These are phyloP conservation scores for Speoplatyrhinus poulsoni DNA, from an alignment of 2,113 vertebrate genomes.

Conservation along the genomic window DNA sequence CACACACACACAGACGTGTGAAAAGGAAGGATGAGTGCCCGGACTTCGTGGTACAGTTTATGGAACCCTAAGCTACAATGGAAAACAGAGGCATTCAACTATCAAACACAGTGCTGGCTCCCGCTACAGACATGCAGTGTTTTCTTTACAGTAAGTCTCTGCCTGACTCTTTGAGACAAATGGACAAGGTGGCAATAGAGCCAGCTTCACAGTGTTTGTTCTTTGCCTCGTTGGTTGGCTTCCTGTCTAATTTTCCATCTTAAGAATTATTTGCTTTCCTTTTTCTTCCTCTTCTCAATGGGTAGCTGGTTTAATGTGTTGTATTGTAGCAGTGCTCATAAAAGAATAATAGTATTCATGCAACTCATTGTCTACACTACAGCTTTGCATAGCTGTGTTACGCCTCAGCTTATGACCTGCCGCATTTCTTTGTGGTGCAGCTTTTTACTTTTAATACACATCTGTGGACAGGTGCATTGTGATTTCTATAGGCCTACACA, in stretches of 20 bases:
- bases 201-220: not conserved
- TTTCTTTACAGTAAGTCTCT: conserved; percentile 66
- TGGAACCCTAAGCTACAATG: conserved; percentile 53
- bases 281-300: not conserved
- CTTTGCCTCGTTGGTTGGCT: not conserved
- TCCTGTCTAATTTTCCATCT: not conserved
- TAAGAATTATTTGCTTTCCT: not conserved
- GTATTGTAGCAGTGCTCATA: not conserved
- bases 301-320: not conserved
- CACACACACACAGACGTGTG: not conserved
- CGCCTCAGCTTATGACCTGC: too few relatives aligned
- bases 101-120: conserved; percentile 69
- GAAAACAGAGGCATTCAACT: conserved; percentile 46
- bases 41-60: conserved; percentile 42
- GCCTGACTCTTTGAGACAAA: not conserved
- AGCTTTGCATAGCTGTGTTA: too few relatives aligned
- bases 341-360: not conserved
- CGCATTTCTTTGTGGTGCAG: too few relatives aligned
- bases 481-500: too few relatives aligned
- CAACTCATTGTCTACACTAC: not conserved
- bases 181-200: conserved; percentile 6
- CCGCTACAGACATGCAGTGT: conserved; percentile 65
- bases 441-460: too few relatives aligned
- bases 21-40: conserved; percentile 50
- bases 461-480: too few relatives aligned